Evolutionary conservation across 92 coral and sea anemone species (phyloP), one percentile per base, ranked within the genome.

Genomic region (Zoanthus sociatus): DNA sequence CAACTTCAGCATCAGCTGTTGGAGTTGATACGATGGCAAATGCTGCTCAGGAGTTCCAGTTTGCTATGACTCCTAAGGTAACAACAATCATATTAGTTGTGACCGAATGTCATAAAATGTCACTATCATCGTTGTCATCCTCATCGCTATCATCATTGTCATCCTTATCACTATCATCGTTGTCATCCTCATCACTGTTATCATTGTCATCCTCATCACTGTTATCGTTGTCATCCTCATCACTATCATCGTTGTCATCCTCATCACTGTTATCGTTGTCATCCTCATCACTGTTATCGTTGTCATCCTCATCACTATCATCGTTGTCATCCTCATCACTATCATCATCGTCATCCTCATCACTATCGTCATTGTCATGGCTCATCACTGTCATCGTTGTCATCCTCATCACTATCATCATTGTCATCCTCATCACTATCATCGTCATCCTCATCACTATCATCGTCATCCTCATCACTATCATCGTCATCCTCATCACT

Each of bases 21-120:
- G 85, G 85, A 13, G 64, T 81, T 47, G 85, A 81, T 73, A 81
- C 85, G 13, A 81, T 9, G 44, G 74, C 85, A 67, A 81, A 11
- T 17, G 74, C 85, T 1, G 60, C 61, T 64, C 85, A 81, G 44
- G 85, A 81, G 0, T n/a, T 81, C 13, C 75, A 81, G 75, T 81
- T 44, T 44, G 85, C 85, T 53, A 81, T 81, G 75, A 64, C 73
- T n/a, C 85, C 85, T 10, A 71, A 81, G 85, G 85, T 66, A 81
- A 10, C 21, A 17, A 9, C 15, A 30, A 13, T 33, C 47, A 71
- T 42, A 71, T 9, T 71, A 15, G 30, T 70, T 17, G 30, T 11
- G 45, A 69, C 3, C 46, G 11, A 33, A 33, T 33, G 42, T 33
- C 42, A 3, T 33, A 33, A 33, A 33, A n/a, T n/a, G n/a, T n/a